These are phyloP conservation scores for Lacerta viridis DNA, from an alignment of 2,797 vertebrate genomes.

Conservation along the genomic window DNA sequence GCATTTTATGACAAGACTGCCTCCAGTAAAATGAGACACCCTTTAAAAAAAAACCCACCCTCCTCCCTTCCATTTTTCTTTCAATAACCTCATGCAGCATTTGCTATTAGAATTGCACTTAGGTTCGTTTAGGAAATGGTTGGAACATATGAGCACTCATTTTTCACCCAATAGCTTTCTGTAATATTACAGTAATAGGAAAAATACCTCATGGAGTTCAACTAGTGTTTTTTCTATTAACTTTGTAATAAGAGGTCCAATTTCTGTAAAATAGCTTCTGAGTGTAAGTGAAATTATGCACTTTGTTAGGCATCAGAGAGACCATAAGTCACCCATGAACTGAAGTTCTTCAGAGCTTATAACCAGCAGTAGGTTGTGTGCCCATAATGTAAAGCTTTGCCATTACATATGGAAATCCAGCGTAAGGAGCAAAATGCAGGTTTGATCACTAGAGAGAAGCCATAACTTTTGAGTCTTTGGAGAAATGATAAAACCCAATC, in stretches of 20 bases:
- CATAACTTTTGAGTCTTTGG: background rate
- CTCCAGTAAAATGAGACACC: background rate
- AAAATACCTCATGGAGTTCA: constrained; percentile 65
- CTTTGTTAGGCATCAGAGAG: constrained; percentile 58
- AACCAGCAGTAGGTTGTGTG: constrained; percentile 35
- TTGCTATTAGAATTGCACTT: constrained; percentile 66
- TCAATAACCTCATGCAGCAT: constrained; percentile 25
- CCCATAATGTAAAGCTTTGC: background rate
- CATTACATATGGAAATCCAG: background rate
- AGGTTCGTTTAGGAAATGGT: constrained; percentile 68
- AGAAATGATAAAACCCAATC: background rate
- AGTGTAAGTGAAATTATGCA: constrained; percentile 56
- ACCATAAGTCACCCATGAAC: constrained; percentile 27
- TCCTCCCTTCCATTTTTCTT: constrained; percentile 12
- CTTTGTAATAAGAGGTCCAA: constrained; percentile 69
- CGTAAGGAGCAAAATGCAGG: background rate
- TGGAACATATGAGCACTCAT: constrained; percentile 62
- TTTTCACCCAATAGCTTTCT: constrained; percentile 71
- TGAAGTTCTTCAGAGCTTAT: constrained; percentile 48
- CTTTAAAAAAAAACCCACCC: background rate
- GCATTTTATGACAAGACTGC: too few species aligned
- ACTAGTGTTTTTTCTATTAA: constrained; percentile 73
- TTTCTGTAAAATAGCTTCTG: constrained; percentile 69
- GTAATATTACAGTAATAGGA: constrained; percentile 64
- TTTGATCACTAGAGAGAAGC: background rate